These are phyloP conservation scores for Stegodyphus mimosarum DNA, from an alignment of 1,140 invertebrate species.

Conservation along the genomic window DNA sequence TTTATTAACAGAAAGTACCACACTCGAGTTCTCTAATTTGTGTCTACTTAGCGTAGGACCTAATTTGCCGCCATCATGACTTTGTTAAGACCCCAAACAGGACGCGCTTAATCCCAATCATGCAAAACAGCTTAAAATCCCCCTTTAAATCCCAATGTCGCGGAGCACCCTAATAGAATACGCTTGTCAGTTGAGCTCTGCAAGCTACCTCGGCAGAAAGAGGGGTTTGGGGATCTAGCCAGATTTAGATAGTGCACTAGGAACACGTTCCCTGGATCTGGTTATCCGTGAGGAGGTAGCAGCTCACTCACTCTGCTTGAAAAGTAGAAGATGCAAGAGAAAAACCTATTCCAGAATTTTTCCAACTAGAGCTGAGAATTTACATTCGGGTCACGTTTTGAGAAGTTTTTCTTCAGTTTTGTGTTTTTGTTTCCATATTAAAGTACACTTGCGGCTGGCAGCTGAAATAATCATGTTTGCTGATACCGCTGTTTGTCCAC, in stretches of 20 bases:
- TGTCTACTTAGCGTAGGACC: too few relatives aligned
- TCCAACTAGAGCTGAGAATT: slow-evolving; percentile 16
- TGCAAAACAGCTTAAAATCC: slow-evolving; percentile 22
- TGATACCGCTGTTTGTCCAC: too few relatives aligned
- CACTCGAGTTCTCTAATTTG: too few relatives aligned
- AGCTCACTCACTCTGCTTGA: too few relatives aligned
- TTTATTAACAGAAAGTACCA: too few relatives aligned
- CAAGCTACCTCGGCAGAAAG: neutral
- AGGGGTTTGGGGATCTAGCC: neutral
- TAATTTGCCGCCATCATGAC: slow-evolving; percentile 2
- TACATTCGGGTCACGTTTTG: slow-evolving; percentile 37
- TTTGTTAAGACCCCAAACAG: neutral
- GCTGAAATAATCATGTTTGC: too few relatives aligned
- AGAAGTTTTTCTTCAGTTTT: too few relatives aligned
- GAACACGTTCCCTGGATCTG: too few relatives aligned
- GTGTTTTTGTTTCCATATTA: too few relatives aligned
- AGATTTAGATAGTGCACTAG: neutral
- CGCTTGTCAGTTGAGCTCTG: neutral
- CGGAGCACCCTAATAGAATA: neutral
- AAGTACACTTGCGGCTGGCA: too few relatives aligned
- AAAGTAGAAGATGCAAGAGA: neutral
- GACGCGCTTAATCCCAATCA: slow-evolving; percentile 1
- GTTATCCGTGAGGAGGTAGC: too few relatives aligned
- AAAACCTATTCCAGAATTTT: neutral
- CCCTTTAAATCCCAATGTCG: neutral